Conservation (phyloP, 2,888 invertebrate species). For the Protophormia terraenovae region DNA sequence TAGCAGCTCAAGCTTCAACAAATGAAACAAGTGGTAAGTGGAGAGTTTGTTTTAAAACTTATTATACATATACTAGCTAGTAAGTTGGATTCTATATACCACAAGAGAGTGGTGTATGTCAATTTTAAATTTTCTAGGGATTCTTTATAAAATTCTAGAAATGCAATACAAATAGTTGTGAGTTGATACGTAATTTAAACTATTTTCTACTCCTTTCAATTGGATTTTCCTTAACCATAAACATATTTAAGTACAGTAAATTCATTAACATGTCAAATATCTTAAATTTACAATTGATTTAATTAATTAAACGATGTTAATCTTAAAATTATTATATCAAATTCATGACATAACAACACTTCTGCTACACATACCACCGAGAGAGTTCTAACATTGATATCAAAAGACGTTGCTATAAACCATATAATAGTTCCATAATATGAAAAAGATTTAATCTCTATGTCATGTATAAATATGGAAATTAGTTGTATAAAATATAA, state of each 20-base stretch:
- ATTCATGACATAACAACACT: neutral
- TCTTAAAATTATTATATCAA: slow-evolving; percentile 3
- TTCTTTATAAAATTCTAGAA: no score
- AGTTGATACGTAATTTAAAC: no score
- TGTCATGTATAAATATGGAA: neutral
- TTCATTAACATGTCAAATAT: neutral
- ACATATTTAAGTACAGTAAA: no score
- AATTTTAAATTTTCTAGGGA: no score
- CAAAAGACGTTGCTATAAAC: neutral
- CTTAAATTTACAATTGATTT: neutral
- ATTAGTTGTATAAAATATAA: no score
- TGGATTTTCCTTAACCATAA: no score
- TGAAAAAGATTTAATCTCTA: neutral
- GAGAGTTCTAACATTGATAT: no score
- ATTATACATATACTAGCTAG: no score
- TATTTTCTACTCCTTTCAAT: no score
- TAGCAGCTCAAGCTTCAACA: slow-evolving; percentile 68
- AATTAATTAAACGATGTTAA: slow-evolving; percentile 6
- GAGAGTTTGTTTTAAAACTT: neutral
- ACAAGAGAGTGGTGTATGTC: no score
- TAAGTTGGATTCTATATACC: no score
- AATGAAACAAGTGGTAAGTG: slow-evolving; percentile 77
- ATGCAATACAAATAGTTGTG: no score
- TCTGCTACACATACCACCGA: neutral
- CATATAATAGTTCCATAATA: slow-evolving; percentile 16